Evolutionary conservation across 2,888 invertebrate genomes (phyloP), one percentile per base, ranked within the genome.

Genomic region (Heliconius erato): DNA sequence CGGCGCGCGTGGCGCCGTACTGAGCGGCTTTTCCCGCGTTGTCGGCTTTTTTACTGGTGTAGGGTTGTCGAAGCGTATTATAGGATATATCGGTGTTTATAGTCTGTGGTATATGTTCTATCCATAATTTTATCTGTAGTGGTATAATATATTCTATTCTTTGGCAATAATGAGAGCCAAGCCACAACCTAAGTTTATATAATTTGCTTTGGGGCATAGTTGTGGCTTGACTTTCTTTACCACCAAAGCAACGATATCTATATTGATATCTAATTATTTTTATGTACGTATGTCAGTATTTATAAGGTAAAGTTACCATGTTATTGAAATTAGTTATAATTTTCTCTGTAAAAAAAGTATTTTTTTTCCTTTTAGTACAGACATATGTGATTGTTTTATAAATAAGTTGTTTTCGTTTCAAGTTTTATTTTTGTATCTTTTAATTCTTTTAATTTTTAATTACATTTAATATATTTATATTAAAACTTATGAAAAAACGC

Each of bases 1-100:
- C 92, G 86, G 91, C 94, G 91, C 94, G 95, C 84, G 94, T 95
- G 90, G 94, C 95, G 91, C 95, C 95, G 87, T 93, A 92, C 91
- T 95, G 93, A 94, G 92, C 92, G 88, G 85, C 86, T 89, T 87
- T 83, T n/a, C 86, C 87, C 88, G 86, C 85, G 86, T 88, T 87
- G 85, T 84, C 84, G 79, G 14, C 26, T 1, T 80, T n/a, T 87
- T 86, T 86, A 87, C 83, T 82, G 71, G 23, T 79, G 54, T 63
- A 77, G 65, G 67, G 67, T 49, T 63, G 16, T 40, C 67, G 72
- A 71, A 23, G 80, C 68, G 74, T 80, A 67, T 63, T n/a, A 4
- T 12, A n/a, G 1, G 9, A 63, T n/a, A 63, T 63, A 63, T n/a
- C n/a, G 63, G 63, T 63, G 11, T n/a, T 63, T 63, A 63, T 63